Evolutionary conservation across 2,888 invertebrate genomes (phyloP), one percentile per base, ranked within the genome.

Genomic region (Furcula furcula): DNA sequence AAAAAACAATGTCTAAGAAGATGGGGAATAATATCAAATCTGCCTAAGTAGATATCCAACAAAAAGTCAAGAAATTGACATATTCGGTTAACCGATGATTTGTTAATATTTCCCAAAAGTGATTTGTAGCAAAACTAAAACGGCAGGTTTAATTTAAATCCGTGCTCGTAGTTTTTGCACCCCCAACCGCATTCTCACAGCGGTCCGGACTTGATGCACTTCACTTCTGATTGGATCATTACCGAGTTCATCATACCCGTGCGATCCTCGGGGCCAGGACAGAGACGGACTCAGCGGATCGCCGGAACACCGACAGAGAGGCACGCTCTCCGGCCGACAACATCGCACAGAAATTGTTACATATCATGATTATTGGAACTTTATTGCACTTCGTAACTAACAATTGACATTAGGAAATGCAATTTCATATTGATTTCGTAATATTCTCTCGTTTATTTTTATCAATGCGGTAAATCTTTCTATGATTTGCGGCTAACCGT

Each of bases 351-450:
- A 72, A 87, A 88, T 88, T 88, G 87, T 85, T 84, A 70, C 83
- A 83, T 85, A 88, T 86, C 86, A 85, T 87, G 87, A 88, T 86
- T 86, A 87, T 87, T 86, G 87, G 86, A 86, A 86, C 86, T 86
- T 87, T 88, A 88, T 88, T 88, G 88, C 87, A 85, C 88, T 86
- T 83, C 74, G 88, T 86, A 88, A 87, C 86, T 86, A 87, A 88
- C 88, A 88, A 88, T 88, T 88, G 88, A 88, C 87, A 88, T 88
- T 87, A 88, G 87, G 86, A 85, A 86, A 86, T 87, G 85, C 86
- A 88, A 88, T 88, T 86, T 86, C 81, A 86, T 85, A 88, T 88
- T 87, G 88, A 87, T 88, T 87, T 76, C 78, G 83, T 85, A 86
- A 85, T 86, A 76, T 78, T 56, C 59, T 61, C 65, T 78, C 79